Percentiles rank a stretch among this genome's conserved stretches.
Conservation (phyloP, 2,888 invertebrate species). For the Fragum fragum region DNA sequence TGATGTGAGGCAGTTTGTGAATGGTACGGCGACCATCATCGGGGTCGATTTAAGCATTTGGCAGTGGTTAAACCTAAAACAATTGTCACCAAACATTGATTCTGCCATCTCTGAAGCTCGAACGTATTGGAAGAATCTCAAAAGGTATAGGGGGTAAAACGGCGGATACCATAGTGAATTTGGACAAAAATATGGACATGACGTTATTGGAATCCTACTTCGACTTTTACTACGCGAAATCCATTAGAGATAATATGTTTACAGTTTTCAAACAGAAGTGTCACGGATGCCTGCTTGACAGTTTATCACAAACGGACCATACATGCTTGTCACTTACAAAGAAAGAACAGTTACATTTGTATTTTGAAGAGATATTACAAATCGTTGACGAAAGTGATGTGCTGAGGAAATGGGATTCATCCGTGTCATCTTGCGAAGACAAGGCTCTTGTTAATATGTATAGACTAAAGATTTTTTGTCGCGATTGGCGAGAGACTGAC, state of each 20-base stretch:
- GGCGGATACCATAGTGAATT: not conserved
- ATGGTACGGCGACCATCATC: constrained; percentile 25
- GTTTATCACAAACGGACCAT: constrained; percentile 34
- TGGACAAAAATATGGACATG: constrained; percentile 6
- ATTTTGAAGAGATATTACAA: constrained; percentile 29
- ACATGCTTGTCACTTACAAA: constrained; percentile 17
- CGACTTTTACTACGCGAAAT: constrained; percentile 29
- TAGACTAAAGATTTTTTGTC: constrained; percentile 34
- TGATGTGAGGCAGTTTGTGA: constrained; percentile 40
- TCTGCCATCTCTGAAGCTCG: constrained; percentile 32
- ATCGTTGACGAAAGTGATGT: constrained; percentile 22
- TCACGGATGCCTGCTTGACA: constrained; percentile 1
- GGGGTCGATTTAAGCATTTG: constrained; percentile 26
- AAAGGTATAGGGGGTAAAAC: not conserved
- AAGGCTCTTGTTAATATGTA: constrained; percentile 11
- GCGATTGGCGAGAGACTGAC: constrained; percentile 25
- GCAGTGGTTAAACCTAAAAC: constrained; percentile 38
- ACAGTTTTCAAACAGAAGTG: constrained; percentile 12
- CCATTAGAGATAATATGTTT: constrained; percentile 18
- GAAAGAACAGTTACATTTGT: constrained; percentile 16
- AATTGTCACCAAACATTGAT: constrained; percentile 18
- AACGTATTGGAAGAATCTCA: constrained; percentile 19
- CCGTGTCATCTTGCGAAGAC: not conserved
- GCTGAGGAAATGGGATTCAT: constrained; percentile 26
- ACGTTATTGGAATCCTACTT: constrained; percentile 38